Base-by-base conservation (phyloP, 2,888 invertebrate genomes). In the Osedax fenrisi region DNA sequence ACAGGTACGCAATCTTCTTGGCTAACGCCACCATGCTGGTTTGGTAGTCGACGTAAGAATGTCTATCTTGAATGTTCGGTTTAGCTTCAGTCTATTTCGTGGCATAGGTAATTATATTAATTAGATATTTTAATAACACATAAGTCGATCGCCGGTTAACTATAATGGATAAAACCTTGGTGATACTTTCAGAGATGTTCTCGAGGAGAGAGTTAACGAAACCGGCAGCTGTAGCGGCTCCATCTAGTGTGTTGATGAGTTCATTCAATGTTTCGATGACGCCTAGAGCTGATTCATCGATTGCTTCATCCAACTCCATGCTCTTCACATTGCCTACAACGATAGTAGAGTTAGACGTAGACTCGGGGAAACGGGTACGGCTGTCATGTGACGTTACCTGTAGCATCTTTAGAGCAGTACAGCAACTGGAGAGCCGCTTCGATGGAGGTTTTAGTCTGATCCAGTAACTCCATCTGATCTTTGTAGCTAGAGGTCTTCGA, bases 21-120 rank as follows among this genome's bases (percentile, higher is more conserved):
- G 93, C 91, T 68, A 90, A 89, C 78, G 90, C 90, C 26, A 97
- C 94, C 95, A 98, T 97, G 77, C 94, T 88, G 0, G 96, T 94
- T 86, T 98, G 98, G 84, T 92, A 95, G 86, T 96, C 95, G 2
- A 94, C 96, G 84, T 92, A 97, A 1, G 85, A 83, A 27, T 80
- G 76, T 23, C 80, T 80, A 75, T 84, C 83, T 41, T 41, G 41
- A 10, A 41, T 41, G 17, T 41, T 41, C 10, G 41, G 41, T 17
- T 41, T 41, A 10, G 41, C 41, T 41, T 41, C 41, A 41, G 41
- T 41, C 41, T 41, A 17, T 41, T 73, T 78, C 77, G 56, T n/a
- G n/a, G n/a, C n/a, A n/a, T n/a, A n/a, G n/a, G n/a, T n/a, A n/a
- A n/a, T n/a, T n/a, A n/a, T n/a, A n/a, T n/a, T n/a, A n/a, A n/a